Conservation (phyloP, 2,797 vertebrate genomes). For the Otus scops region DNA sequence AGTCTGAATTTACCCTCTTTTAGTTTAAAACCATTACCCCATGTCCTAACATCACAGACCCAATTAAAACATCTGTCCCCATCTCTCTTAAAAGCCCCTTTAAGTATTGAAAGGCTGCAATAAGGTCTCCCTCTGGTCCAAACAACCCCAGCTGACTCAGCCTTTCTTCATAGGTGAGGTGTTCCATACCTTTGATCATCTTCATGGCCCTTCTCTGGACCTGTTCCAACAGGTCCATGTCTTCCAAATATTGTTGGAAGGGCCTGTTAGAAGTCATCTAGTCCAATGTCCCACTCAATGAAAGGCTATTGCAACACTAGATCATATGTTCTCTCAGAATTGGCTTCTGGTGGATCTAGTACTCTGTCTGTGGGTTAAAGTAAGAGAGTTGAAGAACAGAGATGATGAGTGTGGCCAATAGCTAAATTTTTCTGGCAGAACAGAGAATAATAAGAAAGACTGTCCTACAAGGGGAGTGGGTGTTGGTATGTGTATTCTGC, state of each 20-base stretch:
- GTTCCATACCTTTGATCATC: not conserved
- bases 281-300: not conserved
- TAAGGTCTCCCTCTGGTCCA: not conserved
- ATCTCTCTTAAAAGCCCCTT: not conserved
- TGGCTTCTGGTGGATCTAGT: not conserved
- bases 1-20: not conserved
- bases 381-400: not conserved
- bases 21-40: not conserved
- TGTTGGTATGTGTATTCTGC: not conserved
- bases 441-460: not conserved
- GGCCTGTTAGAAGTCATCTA: not conserved
- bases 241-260: not conserved
- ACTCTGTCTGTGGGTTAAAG: not conserved
- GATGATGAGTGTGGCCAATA: not conserved
- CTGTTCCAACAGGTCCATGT: not conserved
- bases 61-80: not conserved
- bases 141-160: not conserved
- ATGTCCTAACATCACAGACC: not conserved
- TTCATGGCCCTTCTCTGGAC: not conserved
- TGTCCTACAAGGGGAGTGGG: fast-evolving
- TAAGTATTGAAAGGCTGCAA: not conserved
- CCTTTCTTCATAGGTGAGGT: not conserved
- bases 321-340: not conserved
- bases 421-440: not conserved
- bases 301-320: not conserved